Conservation (phyloP, 2,888 invertebrate genomes). For the Philereme vetulata region DNA sequence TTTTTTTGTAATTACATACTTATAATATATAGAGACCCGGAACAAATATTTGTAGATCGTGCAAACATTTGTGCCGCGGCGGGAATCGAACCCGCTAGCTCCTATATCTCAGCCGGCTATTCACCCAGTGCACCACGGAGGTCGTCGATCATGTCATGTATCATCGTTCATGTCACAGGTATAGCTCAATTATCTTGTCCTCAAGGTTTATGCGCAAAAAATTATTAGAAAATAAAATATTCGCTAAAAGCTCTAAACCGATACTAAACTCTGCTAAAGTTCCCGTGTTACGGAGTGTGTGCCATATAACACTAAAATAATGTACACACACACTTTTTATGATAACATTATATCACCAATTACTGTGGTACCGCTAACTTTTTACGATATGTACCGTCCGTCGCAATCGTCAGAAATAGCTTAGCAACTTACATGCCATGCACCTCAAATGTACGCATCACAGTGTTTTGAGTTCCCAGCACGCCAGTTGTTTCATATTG, state of each 20-base stretch:
- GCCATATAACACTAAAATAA: slow-evolving; percentile 28
- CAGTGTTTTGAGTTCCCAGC: too few relatives aligned
- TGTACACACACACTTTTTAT: slow-evolving; percentile 36
- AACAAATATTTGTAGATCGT: too few relatives aligned
- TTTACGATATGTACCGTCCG: slow-evolving; percentile 29
- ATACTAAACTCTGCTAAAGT: slow-evolving; percentile 15
- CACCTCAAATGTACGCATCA: too few relatives aligned
- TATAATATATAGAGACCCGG: too few relatives aligned
- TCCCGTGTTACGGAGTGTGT: slow-evolving; percentile 22
- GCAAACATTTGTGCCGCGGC: too few relatives aligned
- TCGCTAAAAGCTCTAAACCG: slow-evolving; percentile 9
- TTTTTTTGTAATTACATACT: too few relatives aligned
- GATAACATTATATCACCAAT: slow-evolving; percentile 46
- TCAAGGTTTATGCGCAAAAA: background rate
- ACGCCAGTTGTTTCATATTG: background rate
- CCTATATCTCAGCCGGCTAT: too few relatives aligned
- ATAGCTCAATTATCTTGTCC: too few relatives aligned
- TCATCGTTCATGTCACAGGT: too few relatives aligned
- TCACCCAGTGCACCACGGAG: too few relatives aligned
- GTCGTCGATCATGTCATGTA: too few relatives aligned
- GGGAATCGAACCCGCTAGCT: too few relatives aligned
- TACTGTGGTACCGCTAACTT: slow-evolving; percentile 43
- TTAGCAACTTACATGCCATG: background rate
- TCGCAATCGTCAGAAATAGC: background rate
- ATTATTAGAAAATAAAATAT: background rate